Base-by-base conservation (phyloP, 2,888 invertebrate species). In the Agapostemon virescens region DNA sequence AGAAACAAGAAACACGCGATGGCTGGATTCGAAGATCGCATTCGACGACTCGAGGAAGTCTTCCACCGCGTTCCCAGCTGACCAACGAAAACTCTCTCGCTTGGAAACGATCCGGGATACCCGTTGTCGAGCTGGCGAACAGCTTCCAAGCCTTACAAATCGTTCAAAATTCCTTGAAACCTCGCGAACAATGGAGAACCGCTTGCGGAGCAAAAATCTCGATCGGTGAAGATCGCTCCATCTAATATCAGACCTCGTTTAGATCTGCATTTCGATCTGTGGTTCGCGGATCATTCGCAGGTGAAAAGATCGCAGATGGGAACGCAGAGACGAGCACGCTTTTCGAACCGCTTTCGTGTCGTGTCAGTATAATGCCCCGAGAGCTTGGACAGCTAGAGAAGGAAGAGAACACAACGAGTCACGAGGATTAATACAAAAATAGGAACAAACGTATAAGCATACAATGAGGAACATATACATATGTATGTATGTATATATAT, bases 361-460 rank as follows among this genome's bases (percentile, higher is more conserved):
- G 30, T 67, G 17, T 63, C 42, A 26, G 66, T 58, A 81, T 83
- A 83, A 83, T 83, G 83, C 83, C 83, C 83, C 75, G 81, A 69
- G 74, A 75, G 83, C 66, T 70, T 36, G 52, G 75, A 67, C 74
- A 82, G 42, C 77, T 55, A 26, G 55, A 55, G 77, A 78, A 78
- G 77, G 73, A 85, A 85, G 75, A 85, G 87, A 86, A 86, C 87
- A 81, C 79, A 81, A 84, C 63, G 78, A 85, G 82, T 87, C 87
- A 81, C 86, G 79, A 80, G 64, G 78, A 76, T 74, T 77, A 88
- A 87, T 88, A 88, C 86, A 90, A 89, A 89, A 89, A 90, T 91
- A 91, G 91, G 91, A 91, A 91, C 91, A 90, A 90, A 90, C 77
- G 79, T 79, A 77, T 85, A 85, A 85, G 86, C 79, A 81, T 82